Conservation (phyloP, 2,888 invertebrate species). For the Orthosia gothica region DNA sequence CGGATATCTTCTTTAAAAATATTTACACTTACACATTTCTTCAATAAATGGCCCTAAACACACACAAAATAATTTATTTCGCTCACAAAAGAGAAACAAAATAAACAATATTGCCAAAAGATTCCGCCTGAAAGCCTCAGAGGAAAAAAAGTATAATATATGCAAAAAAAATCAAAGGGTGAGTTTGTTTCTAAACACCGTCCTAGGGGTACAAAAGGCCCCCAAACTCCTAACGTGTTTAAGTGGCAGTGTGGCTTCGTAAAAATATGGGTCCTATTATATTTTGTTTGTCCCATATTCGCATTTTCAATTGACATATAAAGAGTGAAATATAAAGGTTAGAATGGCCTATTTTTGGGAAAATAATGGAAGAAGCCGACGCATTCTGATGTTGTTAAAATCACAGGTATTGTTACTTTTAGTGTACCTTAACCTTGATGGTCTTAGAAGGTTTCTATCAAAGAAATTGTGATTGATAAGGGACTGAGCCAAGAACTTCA, state of each 20-base stretch:
- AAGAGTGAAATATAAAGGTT: constrained; percentile 33
- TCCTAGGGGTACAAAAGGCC: constrained; percentile 67
- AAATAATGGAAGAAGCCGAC: constrained; percentile 15
- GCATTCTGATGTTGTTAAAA: background rate
- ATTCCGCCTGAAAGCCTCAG: constrained; percentile 58
- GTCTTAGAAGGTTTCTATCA: background rate
- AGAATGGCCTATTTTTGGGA: background rate
- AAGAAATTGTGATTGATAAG: background rate
- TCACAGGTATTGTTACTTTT: background rate
- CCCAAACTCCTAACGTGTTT: constrained; percentile 57
- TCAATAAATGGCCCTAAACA: constrained; percentile 48
- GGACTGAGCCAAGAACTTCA: background rate
- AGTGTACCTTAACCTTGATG: background rate
- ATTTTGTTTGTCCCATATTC: constrained; percentile 58
- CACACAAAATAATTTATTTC: constrained; percentile 60
- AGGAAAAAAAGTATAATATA: constrained; percentile 68
- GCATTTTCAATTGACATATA: constrained; percentile 44
- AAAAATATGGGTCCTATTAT: constrained; percentile 60
- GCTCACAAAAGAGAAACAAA: constrained; percentile 63
- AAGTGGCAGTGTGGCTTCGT: constrained; percentile 70
- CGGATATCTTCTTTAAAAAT: constrained; percentile 1
- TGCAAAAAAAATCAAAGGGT: constrained; percentile 80
- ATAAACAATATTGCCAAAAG: constrained; percentile 68
- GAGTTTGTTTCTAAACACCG: constrained; percentile 73
- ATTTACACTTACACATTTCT: constrained; percentile 5